Conservation (phyloP, 2,113 vertebrate genomes). For the Aspidoscelis tigris region DNA sequence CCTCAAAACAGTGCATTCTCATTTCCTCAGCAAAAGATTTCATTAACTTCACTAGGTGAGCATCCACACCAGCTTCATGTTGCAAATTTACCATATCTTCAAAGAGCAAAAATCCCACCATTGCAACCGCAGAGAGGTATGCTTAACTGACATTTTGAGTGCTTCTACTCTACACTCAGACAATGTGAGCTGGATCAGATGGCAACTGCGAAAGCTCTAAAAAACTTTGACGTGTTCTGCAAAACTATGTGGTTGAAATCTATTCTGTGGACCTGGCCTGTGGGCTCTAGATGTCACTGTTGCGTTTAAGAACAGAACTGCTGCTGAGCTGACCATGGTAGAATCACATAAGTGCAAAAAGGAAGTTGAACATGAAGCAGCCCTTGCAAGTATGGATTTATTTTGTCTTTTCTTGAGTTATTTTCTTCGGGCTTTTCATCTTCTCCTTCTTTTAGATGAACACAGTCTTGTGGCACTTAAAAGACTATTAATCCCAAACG, state of each 20-base stretch:
- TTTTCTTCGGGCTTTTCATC: not conserved
- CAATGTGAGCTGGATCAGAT: not conserved
- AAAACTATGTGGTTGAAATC: not conserved
- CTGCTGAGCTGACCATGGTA: not conserved
- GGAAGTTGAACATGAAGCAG: not conserved
- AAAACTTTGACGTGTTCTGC: not conserved
- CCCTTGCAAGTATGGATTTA: constrained; percentile 6
- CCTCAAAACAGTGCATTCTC: too few relatives aligned
- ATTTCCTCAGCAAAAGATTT: too few relatives aligned
- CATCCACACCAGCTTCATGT: too few relatives aligned
- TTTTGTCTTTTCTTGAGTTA: not conserved
- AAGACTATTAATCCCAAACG: not conserved
- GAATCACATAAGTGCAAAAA: not conserved
- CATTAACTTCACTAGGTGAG: too few relatives aligned
- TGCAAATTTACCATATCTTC: too few relatives aligned
- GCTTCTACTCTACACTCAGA: too few relatives aligned
- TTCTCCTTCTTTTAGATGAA: not conserved
- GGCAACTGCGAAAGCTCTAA: not conserved
- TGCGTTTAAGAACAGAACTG: not conserved
- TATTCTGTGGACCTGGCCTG: not conserved
- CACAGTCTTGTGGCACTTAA: not conserved
- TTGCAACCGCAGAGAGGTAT: too few relatives aligned
- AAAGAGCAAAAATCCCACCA: not conserved
- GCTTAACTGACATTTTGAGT: too few relatives aligned
- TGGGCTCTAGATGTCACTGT: constrained; percentile 18